Conservation (phyloP, 2,797 vertebrate species). For the Salmo trutta region DNA sequence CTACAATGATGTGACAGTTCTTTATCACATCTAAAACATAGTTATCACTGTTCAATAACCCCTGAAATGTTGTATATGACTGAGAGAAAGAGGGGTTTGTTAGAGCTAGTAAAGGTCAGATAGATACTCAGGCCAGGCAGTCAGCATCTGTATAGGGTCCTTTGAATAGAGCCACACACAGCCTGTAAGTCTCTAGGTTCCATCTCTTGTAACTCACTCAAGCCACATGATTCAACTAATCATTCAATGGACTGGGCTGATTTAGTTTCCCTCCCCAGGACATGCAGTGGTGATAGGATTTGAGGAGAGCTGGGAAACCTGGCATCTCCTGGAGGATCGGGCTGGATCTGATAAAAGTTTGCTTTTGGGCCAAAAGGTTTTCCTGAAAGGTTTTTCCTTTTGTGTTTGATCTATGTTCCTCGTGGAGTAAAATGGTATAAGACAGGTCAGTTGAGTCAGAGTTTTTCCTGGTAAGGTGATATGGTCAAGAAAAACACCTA, state of each 20-base stretch:
- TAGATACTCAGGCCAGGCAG: not conserved
- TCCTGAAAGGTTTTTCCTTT: no score
- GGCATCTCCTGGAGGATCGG: constrained; percentile 22
- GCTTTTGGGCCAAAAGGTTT: not conserved
- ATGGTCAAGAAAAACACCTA: no score
- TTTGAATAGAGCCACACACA: constrained; percentile 24
- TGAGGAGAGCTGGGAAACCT: constrained; percentile 52
- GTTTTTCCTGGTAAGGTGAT: no score
- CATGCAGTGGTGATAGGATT: constrained; percentile 49
- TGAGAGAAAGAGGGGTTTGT: no score
- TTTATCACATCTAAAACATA: not conserved
- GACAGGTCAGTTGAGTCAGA: no score
- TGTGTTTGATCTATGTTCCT: no score
- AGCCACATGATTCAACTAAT: constrained; percentile 55
- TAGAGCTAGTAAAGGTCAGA: not conserved
- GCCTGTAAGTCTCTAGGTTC: constrained; percentile 33
- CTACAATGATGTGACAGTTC: not conserved
- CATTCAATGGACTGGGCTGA: constrained; percentile 51
- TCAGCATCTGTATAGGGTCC: constrained; percentile 35
- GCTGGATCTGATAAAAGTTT: not conserved
- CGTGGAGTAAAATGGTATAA: no score
- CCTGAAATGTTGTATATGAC: no score
- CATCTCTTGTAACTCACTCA: constrained; percentile 46
- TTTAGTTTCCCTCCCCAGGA: constrained; percentile 49
- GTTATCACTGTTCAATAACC: no score